A percentile compares a stretch with the other conserved stretches of the same genome.
phyloP scores from a whole-genome alignment of 2,888 invertebrate genomes.

The Epistrophella euchroma region DNA sequence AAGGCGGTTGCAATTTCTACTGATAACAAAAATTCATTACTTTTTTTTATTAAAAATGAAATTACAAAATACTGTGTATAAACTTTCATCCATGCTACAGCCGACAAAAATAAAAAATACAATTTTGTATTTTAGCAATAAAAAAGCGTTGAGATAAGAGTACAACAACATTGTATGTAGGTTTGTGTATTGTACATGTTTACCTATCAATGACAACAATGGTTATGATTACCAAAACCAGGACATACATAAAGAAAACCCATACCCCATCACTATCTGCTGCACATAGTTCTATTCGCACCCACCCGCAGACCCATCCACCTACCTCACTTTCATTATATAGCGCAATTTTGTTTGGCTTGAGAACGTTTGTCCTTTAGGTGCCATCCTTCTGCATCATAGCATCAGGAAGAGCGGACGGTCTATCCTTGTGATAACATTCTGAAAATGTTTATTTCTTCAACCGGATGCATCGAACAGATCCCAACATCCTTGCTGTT shows the following conservation, averaged over 20 bases:
- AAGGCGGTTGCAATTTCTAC: too few relatives aligned
- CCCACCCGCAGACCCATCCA: too few relatives aligned
- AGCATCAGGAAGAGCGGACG: constrained; percentile 50
- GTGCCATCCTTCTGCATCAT: constrained; percentile 38
- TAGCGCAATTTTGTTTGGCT: constrained; percentile 37
- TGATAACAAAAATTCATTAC: too few relatives aligned
- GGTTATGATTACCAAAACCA: constrained; percentile 55
- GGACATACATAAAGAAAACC: constrained; percentile 3
- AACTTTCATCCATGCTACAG: neutral
- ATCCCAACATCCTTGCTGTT: constrained; percentile 47
- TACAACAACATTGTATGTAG: constrained; percentile 21
- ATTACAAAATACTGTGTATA: neutral
- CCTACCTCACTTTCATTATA: neutral
- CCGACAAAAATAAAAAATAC: constrained; percentile 10
- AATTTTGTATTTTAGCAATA: constrained; percentile 54
- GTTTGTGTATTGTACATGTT: constrained; percentile 7
- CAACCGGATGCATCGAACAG: constrained; percentile 69
- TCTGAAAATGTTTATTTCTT: constrained; percentile 66
- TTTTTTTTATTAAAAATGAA: neutral
- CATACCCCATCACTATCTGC: neutral
- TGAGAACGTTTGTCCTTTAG: constrained; percentile 47
- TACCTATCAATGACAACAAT: constrained; percentile 49
- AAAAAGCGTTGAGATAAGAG: constrained; percentile 46
- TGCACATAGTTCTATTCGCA: neutral
- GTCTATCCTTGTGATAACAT: constrained; percentile 60